Evolutionary conservation across 2,888 invertebrate species (phyloP).

Genomic region (Lasiommata megera): DNA sequence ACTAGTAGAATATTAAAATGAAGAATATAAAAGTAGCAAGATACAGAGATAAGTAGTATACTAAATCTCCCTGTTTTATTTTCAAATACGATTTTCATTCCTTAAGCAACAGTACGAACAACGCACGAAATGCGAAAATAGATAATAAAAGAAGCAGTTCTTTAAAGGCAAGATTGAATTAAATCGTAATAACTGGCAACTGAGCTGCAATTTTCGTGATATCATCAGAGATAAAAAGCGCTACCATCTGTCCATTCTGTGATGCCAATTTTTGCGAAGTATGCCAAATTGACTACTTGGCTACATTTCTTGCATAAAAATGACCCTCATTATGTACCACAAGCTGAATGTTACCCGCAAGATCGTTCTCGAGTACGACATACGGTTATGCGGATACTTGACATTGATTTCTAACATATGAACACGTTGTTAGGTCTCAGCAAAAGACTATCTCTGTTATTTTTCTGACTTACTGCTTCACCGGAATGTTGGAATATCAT

Average conservation of each 20-base stretch:
- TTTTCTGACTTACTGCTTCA: too few species aligned
- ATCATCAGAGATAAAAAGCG: slow-evolving; percentile 36
- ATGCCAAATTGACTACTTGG: slow-evolving; percentile 38
- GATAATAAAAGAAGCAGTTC: slow-evolving; percentile 20
- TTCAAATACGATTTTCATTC: slow-evolving; percentile 9
- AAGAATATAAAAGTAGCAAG: too few species aligned
- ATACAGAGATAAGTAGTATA: too few species aligned
- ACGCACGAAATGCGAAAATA: slow-evolving; percentile 11
- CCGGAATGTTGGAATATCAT: background rate
- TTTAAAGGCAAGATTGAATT: slow-evolving; percentile 32
- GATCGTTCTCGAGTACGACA: slow-evolving; percentile 20
- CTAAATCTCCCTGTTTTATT: background rate
- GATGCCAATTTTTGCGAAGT: slow-evolving; percentile 37
- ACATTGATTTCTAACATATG: slow-evolving; percentile 20
- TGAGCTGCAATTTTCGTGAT: slow-evolving; percentile 35
- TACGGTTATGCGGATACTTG: slow-evolving; percentile 14
- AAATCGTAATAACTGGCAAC: slow-evolving; percentile 35
- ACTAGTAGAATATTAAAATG: too few species aligned
- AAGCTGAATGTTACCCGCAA: slow-evolving; percentile 24
- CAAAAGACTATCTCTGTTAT: background rate
- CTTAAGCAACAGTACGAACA: slow-evolving; percentile 7
- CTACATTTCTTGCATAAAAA: slow-evolving; percentile 36
- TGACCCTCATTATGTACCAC: slow-evolving; percentile 33
- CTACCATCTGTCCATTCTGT: slow-evolving; percentile 36
- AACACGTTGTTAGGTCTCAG: background rate